Evolutionary conservation across 35 echinoderm and acorn worm species (phyloP), one percentile per base, ranked within the genome.

Genomic region (Heliocidaris erythrogramma): DNA sequence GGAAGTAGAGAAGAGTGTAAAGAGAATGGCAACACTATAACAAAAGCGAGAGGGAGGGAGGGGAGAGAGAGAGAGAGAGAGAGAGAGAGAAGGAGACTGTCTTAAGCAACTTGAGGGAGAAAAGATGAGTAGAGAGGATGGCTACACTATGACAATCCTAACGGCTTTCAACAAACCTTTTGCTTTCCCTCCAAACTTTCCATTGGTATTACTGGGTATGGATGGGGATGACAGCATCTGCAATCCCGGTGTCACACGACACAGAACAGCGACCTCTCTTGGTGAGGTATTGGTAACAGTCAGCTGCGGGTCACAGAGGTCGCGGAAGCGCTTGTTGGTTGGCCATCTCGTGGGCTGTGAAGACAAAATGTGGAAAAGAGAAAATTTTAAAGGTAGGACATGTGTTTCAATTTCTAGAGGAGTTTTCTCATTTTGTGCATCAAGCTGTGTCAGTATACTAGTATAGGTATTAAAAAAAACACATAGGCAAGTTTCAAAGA

Each of bases 141-240:
- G 35, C 35, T 42, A 42, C 35, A 42, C 35, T 1, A 42, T 42
- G 35, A 42, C 35, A 42, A 42, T 42, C 35, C 35, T 42, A 3
- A 42, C 0, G 35, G 35, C 35, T 42, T 42, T 89, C 13, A 47
- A 86, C 61, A 87, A n/a, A 95, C 95, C 96, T 32, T 95, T 94
- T 5, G 95, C 94, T 86, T 95, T 98, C 31, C 95, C 94, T 27
- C 98, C 97, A 93, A 96, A 99, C 92, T 97, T 97, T 5, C 98
- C 98, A 91, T 99, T 97, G 27, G 98, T 96, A 49, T 99, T 99
- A 42, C 98, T 99, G 18, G 98, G 98, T 17, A 99, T 99, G 29
- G 98, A 99, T 12, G 98, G 97, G 30, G 98, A 97, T 0, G 96
- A 97, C 1, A 95, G 85, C 2, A 89, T 94, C n/a, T 69, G 91